Conservation (phyloP, 64 coral and sea anemone genomes). For the Dendronephthya gigantea region DNA sequence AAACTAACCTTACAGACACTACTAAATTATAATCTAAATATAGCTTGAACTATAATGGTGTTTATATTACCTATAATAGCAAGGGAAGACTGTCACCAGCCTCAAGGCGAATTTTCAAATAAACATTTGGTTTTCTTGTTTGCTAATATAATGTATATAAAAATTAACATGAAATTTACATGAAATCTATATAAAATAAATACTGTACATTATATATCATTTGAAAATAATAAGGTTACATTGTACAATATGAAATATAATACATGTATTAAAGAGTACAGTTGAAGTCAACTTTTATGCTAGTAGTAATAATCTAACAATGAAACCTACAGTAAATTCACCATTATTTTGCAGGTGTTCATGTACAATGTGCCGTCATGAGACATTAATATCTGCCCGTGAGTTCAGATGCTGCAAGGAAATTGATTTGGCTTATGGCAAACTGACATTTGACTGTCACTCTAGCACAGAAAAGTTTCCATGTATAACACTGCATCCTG, state of each 20-base stretch:
- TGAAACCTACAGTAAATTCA: background rate
- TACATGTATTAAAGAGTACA: background rate
- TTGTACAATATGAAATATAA: background rate
- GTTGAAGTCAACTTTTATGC: background rate
- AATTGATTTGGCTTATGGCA: background rate
- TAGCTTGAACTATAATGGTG: too few relatives aligned
- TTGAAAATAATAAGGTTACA: background rate
- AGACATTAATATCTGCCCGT: background rate
- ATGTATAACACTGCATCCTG: background rate
- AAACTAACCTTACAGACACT: too few relatives aligned
- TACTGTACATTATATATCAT: background rate
- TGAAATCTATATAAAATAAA: background rate
- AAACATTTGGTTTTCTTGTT: background rate
- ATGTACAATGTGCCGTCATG: background rate
- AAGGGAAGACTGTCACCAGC: too few relatives aligned
- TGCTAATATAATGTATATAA: background rate
- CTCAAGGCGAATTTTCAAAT: too few relatives aligned
- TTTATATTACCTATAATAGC: too few relatives aligned
- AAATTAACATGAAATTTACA: background rate
- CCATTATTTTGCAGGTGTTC: background rate
- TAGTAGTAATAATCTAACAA: background rate
- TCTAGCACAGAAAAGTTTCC: background rate
- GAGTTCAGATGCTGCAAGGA: background rate
- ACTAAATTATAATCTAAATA: too few relatives aligned
- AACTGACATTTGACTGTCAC: background rate